Evolutionary conservation across 1,140 invertebrate species (phyloP), one percentile per base, ranked within the genome.

Genomic region (Apis laboriosa): DNA sequence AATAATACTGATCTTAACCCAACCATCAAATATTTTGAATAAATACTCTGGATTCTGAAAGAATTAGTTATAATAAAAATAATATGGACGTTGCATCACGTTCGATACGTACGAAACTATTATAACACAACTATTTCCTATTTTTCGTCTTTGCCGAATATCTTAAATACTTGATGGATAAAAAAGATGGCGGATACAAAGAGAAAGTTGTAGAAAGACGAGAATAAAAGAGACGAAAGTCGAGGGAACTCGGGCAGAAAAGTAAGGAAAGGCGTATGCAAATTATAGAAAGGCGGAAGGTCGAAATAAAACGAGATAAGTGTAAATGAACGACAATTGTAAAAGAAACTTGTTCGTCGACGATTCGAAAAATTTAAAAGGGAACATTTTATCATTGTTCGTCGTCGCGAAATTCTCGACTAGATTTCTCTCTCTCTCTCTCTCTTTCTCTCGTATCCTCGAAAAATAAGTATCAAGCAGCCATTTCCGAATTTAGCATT

Each of bases 371-470:
- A 61, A 72, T 63, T 74, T 75, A 55, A n/a, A 17, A 53, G 13
- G 9, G 34, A 53, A 43, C 49, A 58, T 74, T 56, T 71, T 64
- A 43, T 43, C 34, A 7, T 43, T 49, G 55, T 74, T 51, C 19
- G 24, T 43, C 34, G 64, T 58, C 17, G n/a, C 49, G 17, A 56
- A 64, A 55, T 64, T 53, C 51, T 24, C 28, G 19, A 28, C 11
- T 28, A 60, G 73, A 73, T 80, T 80, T 64, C 73, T 73, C 63
- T 80, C 49, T 19, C 13, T 49, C n/a, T 55, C 61, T 19, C 13
- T 49, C 34, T 55, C 61, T n/a, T n/a, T 19, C 13, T 49, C 34
- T 55, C 61, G 58, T 56, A 80, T 64, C 55, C 28, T 53, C 28
- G 0, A 11, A 21, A 11, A 60, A 11, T 19, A 34, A 63, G 43